Evolutionary conservation across 2,888 invertebrate genomes (phyloP), one percentile per base, ranked within the genome.

Genomic region (Aphrophora alni): DNA sequence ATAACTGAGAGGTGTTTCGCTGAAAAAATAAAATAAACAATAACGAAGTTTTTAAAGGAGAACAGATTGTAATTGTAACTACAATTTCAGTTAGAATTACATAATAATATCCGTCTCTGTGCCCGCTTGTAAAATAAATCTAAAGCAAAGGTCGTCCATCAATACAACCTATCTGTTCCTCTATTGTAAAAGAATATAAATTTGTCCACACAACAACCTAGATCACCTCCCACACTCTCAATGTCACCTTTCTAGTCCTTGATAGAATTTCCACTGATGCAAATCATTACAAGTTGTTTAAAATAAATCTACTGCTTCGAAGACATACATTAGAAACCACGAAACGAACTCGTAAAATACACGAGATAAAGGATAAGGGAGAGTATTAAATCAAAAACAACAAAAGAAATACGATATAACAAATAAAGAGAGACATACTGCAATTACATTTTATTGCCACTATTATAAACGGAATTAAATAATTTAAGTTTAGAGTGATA

Each of bases 391-490:
- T 59, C 59, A 59, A 59, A n/a, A 21, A 59, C 33, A 59, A n/a
- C 12, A n/a, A 59, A 59, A 59, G 59, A 59, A 59, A 21, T 59
- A 59, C 59, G 59, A 59, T 21, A 59, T 21, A 59, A 59, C 59
- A 59, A 21, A 59, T 59, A 59, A 59, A 59, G 21, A 21, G 5
- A 21, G 59, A 59, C 59, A 59, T 8, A 21, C 2, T 14, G 59
- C 21, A 59, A 59, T 59, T 59, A 59, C 59, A 59, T 59, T 59
- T 59, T 59, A 59, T 59, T 59, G 21, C 59, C 59, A 21, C 59
- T 59, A 59, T 59, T 21, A 59, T 59, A 59, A 59, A 59, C 59
- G n/a, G 59, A 59, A 59, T 59, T 59, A 59, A 59, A 59, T 59
- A 59, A 59, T 59, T 59, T 59, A 59, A 59, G 59, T 59, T 59